A percentile compares a stretch with the other conserved stretches of the same genome.
Conservation (phyloP, 2,113 vertebrate species). For the Brachypodius melanocephalos region DNA sequence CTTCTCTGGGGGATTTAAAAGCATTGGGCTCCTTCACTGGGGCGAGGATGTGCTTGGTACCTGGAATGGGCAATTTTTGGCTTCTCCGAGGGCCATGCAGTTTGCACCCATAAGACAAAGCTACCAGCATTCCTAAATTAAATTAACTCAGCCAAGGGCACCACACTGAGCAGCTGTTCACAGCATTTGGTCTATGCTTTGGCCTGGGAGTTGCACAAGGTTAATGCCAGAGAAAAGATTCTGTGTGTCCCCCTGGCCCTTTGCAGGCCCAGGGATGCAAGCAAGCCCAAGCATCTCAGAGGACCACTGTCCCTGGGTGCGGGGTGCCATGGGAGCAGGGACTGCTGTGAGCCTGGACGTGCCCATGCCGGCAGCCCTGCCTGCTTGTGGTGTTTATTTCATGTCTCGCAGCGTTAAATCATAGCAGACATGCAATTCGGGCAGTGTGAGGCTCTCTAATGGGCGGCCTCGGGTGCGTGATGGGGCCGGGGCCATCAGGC, state of each 20-base stretch:
- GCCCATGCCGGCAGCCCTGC: rapidly evolving
- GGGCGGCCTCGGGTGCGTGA: neutral
- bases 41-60: neutral
- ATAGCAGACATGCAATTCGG: slow-evolving; percentile 55
- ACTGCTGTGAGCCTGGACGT: rapidly evolving
- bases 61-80: neutral
- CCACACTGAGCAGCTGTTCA: neutral
- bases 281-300: rapidly evolving
- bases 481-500: neutral
- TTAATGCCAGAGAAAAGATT: neutral
- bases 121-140: neutral
- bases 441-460: neutral
- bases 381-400: neutral
- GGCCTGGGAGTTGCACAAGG: neutral
- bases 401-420: slow-evolving; percentile 13
- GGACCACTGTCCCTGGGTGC: neutral
- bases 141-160: neutral
- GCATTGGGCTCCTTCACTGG: neutral
- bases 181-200: rapidly evolving
- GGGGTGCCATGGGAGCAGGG: rapidly evolving
- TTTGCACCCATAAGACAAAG: neutral
- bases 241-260: rapidly evolving
- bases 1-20: slow-evolving; percentile 52
- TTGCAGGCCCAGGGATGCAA: neutral
- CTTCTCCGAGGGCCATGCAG: neutral